A percentile compares a stretch with the other conserved stretches of the same genome.
Evolutionary conservation across 2,113 vertebrate genomes (phyloP).

Genomic region (Vanacampus margaritifer): DNA sequence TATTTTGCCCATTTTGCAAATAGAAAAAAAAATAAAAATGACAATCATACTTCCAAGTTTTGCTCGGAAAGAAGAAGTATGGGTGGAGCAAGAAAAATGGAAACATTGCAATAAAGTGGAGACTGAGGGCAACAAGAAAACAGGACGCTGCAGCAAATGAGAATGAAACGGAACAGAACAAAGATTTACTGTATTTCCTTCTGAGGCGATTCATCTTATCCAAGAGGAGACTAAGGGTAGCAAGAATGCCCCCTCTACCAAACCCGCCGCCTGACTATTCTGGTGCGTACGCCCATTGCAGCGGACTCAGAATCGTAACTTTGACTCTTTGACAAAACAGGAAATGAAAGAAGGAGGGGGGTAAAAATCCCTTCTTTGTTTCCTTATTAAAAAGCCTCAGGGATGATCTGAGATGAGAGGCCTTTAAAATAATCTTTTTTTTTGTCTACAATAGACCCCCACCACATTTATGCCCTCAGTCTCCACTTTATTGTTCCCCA

Average conservation of each 20-base stretch:
- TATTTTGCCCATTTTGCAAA: too few relatives aligned
- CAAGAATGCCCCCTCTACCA: too few relatives aligned
- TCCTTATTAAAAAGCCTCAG: slow-evolving; percentile 53
- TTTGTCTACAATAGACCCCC: neutral
- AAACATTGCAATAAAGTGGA: neutral
- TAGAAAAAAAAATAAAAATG: too few relatives aligned
- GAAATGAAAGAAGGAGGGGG: slow-evolving; percentile 51
- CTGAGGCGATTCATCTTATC: too few relatives aligned
- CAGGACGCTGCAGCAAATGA: too few relatives aligned
- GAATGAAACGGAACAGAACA: slow-evolving; percentile 26
- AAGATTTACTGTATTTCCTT: neutral
- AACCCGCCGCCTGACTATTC: neutral
- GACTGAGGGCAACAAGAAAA: neutral
- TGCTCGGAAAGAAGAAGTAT: too few relatives aligned
- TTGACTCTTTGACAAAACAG: slow-evolving; percentile 64
- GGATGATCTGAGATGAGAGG: slow-evolving; percentile 17
- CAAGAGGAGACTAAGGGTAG: too few relatives aligned
- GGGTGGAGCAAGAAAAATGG: too few relatives aligned
- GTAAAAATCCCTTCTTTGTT: slow-evolving; percentile 40
- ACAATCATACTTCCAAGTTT: too few relatives aligned
- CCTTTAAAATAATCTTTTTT: slow-evolving; percentile 39
- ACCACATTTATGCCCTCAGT: too few relatives aligned
- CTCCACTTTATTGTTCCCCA: neutral
- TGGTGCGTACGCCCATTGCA: slow-evolving; percentile 56
- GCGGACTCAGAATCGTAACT: slow-evolving; percentile 66